Evolutionary conservation across 2,113 vertebrate species (phyloP), one percentile per base, ranked within the genome.

Genomic region (Pampusana beccarii): DNA sequence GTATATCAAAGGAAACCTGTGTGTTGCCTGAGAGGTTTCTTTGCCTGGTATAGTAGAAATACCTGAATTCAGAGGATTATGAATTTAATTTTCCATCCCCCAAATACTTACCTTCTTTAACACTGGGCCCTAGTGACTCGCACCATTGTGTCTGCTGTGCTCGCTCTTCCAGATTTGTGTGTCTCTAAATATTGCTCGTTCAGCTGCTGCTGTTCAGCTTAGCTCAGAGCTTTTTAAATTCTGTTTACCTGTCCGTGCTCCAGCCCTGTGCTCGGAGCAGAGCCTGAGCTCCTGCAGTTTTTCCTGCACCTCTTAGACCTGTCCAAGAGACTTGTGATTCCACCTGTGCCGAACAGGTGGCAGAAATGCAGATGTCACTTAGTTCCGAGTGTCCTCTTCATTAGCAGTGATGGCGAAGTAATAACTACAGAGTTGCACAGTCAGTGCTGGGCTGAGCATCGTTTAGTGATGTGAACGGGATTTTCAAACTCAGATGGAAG

Each of bases 181-280:
- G 79, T 10, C 11, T 46, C 40, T 51, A 86, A 77, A 28, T 88
- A 74, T 5, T 91, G 91, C 94, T 87, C 91, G 81, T 94, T 97
- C 96, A 96, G 96, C 88, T 92, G 88, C 14, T 92, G 51, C 62
- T 78, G 85, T 95, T 97, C 73, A 67, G 86, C 69, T 69, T 65
- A 75, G 67, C 79, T 93, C 40, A 67, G 31, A 72, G 64, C 70
- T 93, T 94, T 90, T 90, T 38, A 75, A 51, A 88, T 57, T 77
- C 57, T 58, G 40, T 5, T 57, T 87, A 57, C 54, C 69, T 56
- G 48, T 75, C 36, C 2, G 0, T 62, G 40, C 58, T 80, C 33
- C 21, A 71, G 44, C 36, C 42, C 29, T 10, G 50, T 72, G 31
- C 58, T 91, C 16, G 4, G 14, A 42, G 79, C 60, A 75, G 33